Evolutionary conservation across 2,888 invertebrate genomes (phyloP).

Genomic region (Athalia rosae): DNA sequence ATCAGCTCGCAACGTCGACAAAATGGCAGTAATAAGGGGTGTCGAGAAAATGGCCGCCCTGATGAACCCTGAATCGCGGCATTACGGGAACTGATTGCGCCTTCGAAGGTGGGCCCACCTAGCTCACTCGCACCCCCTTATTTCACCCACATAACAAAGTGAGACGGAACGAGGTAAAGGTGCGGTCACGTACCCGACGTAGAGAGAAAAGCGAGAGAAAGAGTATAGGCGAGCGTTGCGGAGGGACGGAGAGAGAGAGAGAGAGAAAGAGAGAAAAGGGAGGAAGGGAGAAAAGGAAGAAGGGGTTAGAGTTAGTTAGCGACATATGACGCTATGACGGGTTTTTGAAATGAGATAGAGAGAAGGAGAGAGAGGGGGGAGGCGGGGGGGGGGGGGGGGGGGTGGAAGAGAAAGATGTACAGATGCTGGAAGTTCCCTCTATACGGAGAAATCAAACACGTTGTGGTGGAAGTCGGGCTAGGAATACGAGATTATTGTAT

Average conservation of each 20-base stretch:
- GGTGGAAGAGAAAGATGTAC: conserved; percentile 19
- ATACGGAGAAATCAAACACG: no score
- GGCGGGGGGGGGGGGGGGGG: conserved; percentile 37
- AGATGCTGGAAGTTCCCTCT: no score
- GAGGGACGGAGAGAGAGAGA: background rate
- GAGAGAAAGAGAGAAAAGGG: background rate
- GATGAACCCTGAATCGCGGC: conserved; percentile 69
- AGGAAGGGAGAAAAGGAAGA: background rate
- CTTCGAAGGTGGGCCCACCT: conserved; percentile 50
- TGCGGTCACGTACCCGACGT: conserved; percentile 35
- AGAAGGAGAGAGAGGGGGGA: conserved; percentile 41
- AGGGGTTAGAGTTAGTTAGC: conserved; percentile 43
- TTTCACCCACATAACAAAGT: background rate
- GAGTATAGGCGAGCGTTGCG: background rate
- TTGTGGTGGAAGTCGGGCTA: conserved; percentile 18
- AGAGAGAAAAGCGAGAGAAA: conserved; percentile 2
- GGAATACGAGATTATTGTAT: conserved; percentile 37
- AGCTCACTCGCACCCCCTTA: no score
- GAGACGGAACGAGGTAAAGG: conserved; percentile 9
- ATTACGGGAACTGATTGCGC: conserved; percentile 69
- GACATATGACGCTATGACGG: conserved; percentile 41
- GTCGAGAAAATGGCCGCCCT: conserved; percentile 69
- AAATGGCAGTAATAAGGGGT: conserved; percentile 70
- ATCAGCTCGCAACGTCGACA: conserved; percentile 55
- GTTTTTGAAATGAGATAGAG: conserved; percentile 23